Evolutionary conservation across 2,797 vertebrate genomes (phyloP).

Genomic region (Molossus molossus): DNA sequence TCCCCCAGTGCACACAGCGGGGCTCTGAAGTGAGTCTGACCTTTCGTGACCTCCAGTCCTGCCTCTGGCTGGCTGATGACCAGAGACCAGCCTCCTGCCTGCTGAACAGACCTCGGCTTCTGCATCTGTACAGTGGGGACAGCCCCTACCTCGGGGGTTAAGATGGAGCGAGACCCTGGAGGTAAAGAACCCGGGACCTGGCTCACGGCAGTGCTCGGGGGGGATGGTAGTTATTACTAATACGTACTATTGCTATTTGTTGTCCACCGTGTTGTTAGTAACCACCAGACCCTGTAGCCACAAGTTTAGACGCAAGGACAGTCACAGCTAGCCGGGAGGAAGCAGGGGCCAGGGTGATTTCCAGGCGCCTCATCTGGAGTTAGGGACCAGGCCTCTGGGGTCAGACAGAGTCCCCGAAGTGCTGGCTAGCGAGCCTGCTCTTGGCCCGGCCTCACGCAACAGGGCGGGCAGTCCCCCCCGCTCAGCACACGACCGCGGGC

Average conservation of each 20-base stretch:
- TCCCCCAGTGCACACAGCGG: rapidly evolving
- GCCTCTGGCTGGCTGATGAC: rapidly evolving
- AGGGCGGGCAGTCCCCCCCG: rapidly evolving
- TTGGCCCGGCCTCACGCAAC: neutral
- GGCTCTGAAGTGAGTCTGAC: neutral
- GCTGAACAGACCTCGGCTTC: neutral
- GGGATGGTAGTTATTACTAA: neutral
- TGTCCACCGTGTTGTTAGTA: rapidly evolving
- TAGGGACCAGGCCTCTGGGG: neutral
- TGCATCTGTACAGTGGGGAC: neutral
- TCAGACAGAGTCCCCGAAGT: neutral
- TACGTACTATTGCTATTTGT: rapidly evolving
- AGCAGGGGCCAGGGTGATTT: neutral
- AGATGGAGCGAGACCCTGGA: rapidly evolving
- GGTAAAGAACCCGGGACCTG: rapidly evolving
- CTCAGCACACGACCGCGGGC: neutral
- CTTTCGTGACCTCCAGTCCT: neutral
- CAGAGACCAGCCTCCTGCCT: rapidly evolving
- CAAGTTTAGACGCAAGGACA: neutral
- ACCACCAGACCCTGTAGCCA: rapidly evolving
- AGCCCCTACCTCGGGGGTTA: neutral
- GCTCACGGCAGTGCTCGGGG: rapidly evolving
- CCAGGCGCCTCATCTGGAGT: neutral
- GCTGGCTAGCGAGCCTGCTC: neutral
- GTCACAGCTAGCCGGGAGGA: neutral